Base-by-base conservation (phyloP, 1,140 invertebrate species). In the Ceratina australensis region DNA sequence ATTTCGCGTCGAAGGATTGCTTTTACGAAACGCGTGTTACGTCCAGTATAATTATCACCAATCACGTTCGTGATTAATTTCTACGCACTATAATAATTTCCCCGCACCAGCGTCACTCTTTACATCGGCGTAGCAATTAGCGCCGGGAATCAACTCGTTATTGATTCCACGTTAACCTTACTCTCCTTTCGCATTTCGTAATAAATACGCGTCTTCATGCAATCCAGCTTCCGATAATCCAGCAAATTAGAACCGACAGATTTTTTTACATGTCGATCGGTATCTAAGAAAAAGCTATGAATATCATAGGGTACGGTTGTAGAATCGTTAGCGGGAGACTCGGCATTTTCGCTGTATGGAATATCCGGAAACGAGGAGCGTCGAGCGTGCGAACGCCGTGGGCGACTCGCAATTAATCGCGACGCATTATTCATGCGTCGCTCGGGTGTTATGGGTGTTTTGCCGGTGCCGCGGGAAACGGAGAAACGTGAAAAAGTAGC, bases 341-440 rank as follows among this genome's bases (percentile, higher is more conserved):
- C 28, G 24, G 47, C 42, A 18, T 50, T 26, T 66, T 5, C 5
- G 15, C 4, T 22, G 10, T 2, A 8, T 16, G 3, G 42, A 52
- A 63, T 61, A 72, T 60, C 22, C 2, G 60, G 7, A 20, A 47
- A 60, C 22, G 2, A 15, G 24, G 12, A 16, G 13, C 22, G 22
- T 54, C 49, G 26, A 15, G 15, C 10, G 28, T 12, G 3, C 2
- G n/a, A 75, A 60, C 54, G 73, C 64, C 73, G 22, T 49, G 26
- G 64, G 73, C 64, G 65, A 60, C 54, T n/a, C 20, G 42, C 33
- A 50, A 75, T 75, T 75, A 75, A 75, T 75, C 65, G 64, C 24
- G 42, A 28, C n/a, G 65, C 73, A 68, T 75, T 75, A 68, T 57
- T 75, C 65, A 68, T 20, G n/a, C 42, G 33, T 42, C 60, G 49